Evolutionary conservation across 2,797 vertebrate genomes (phyloP).

Genomic region (Eulemur mongoz): DNA sequence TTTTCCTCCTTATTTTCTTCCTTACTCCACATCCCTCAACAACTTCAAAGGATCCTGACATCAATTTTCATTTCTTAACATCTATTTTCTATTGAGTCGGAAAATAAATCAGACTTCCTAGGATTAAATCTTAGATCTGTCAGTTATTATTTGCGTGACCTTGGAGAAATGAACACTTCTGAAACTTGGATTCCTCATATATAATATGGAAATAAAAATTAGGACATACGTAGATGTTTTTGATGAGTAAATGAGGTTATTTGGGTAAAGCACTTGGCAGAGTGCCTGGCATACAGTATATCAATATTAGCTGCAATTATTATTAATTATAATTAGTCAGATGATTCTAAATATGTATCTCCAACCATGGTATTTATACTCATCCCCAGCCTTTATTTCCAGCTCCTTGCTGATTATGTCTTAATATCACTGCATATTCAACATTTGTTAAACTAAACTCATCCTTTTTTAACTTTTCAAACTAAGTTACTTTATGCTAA

Average conservation of each 20-base stretch:
- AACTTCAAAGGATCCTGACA: background rate
- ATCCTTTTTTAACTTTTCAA: background rate
- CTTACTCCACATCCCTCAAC: background rate
- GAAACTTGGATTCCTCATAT: background rate
- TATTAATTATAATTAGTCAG: conserved; percentile 74
- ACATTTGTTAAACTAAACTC: conserved; percentile 26
- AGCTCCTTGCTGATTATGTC: conserved; percentile 29
- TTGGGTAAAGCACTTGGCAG: conserved; percentile 69
- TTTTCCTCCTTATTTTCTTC: background rate
- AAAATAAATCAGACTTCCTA: background rate
- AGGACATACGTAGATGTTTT: conserved; percentile 20
- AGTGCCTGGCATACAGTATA: conserved; percentile 38
- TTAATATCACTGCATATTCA: conserved; percentile 41
- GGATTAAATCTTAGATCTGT: conserved; percentile 29
- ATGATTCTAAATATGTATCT: conserved; percentile 53
- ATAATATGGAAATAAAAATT: conserved; percentile 49
- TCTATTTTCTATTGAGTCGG: background rate
- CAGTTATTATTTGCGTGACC: conserved; percentile 49
- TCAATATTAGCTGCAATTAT: conserved; percentile 67
- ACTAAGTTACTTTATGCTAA: background rate
- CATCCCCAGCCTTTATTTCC: conserved; percentile 13
- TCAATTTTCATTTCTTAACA: conserved; percentile 33
- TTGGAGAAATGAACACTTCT: conserved; percentile 40
- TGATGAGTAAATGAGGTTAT: conserved; percentile 64
- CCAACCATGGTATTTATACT: conserved; percentile 8